Evolutionary conservation across 92 coral and sea anemone genomes (phyloP).

Genomic region (Micromussa lordhowensis): DNA sequence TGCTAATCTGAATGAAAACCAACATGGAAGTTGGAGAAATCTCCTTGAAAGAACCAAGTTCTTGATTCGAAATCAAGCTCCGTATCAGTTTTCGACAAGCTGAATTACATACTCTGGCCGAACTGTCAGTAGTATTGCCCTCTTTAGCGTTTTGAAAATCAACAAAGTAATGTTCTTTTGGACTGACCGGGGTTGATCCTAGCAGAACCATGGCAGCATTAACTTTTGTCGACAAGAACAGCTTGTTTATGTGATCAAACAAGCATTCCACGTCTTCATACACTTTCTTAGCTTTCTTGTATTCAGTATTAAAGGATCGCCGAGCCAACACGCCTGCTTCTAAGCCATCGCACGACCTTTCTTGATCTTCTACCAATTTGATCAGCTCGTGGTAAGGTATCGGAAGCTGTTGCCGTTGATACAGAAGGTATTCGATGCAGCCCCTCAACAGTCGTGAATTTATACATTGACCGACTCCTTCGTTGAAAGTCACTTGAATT

Average conservation of each 20-base stretch:
- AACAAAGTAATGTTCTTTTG: constrained; percentile 83
- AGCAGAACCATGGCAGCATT: constrained; percentile 73
- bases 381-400: constrained; percentile 88
- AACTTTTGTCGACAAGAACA: constrained; percentile 69
- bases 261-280: constrained; percentile 67
- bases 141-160: constrained; percentile 54
- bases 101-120: constrained; percentile 60
- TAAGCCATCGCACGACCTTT: neutral
- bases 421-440: constrained; percentile 84
- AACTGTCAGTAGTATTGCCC: constrained; percentile 19
- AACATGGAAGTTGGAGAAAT: constrained; percentile 85
- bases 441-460: constrained; percentile 67
- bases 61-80: constrained; percentile 78
- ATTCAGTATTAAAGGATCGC: constrained; percentile 51
- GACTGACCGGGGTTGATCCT: constrained; percentile 95
- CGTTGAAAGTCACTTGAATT: constrained; percentile 25
- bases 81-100: constrained; percentile 84
- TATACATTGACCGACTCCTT: constrained; percentile 19
- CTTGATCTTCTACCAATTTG: constrained; percentile 48
- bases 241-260: constrained; percentile 73
- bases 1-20: constrained; percentile 75
- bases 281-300: constrained; percentile 69
- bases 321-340: constrained; percentile 39
- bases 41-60: constrained; percentile 78
- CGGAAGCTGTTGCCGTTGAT: constrained; percentile 92